Evolutionary conservation across 2,797 vertebrate genomes (phyloP), one percentile per base, ranked within the genome.

Genomic region (Oryzias dopingdopingensis): DNA sequence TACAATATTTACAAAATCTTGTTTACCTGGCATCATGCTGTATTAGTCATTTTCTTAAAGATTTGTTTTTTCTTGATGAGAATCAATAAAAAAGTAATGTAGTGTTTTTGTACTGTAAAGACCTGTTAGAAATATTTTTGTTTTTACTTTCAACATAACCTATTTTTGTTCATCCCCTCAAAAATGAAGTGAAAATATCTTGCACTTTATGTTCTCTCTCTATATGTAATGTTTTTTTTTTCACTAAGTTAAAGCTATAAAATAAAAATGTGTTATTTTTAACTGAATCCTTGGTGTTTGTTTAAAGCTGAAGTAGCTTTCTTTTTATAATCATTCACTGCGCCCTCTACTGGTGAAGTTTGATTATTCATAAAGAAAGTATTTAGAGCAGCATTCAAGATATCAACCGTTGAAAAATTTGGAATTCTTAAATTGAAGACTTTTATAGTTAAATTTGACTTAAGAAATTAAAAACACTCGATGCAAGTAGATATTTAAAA

Each of bases 141-240:
- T 67, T 49, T 44, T 52, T 32, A 49, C 55, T 32, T 59, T 40
- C 72, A 57, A 53, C 15, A 23, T 42, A 56, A 69, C 52, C 37
- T 3, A 2, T 49, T 65, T 45, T 70, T 49, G 59, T 74, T 29
- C 73, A 60, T 76, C 52, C 50, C 53, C 72, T 69, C 52, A 37
- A 64, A 68, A 71, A 57, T 67, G 53, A 75, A 12, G 6, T 56
- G 42, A 58, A 80, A 78, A 29, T 66, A 81, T 80, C 79, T 82
- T 86, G 89, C 89, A 89, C 89, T 89, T 89, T 89, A 89, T 80
- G 70, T 68, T 24, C 4, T 82, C 46, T 23, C 14, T 71, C 42
- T 69, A 53, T 77, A 79, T 84, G 54, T 71, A 64, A 50, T 67
- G 51, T 77, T 49, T 76, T 43, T 80, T 53, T 54, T 51, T 74